Evolutionary conservation across 2,797 vertebrate genomes (phyloP).

Genomic region (Myripristis jacobus): DNA sequence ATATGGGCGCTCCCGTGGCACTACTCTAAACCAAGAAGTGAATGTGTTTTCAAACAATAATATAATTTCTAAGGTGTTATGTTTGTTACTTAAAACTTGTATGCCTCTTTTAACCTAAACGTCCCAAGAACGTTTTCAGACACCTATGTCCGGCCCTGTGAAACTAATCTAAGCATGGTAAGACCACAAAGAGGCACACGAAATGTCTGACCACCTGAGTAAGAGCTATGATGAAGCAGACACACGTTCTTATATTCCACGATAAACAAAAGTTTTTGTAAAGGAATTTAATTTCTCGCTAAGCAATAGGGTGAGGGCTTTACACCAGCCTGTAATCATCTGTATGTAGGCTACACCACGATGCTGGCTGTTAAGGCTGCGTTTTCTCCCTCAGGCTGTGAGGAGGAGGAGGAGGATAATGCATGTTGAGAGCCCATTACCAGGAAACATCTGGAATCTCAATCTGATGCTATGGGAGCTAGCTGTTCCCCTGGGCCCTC

Average conservation of each 20-base stretch:
- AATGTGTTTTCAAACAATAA: too few relatives aligned
- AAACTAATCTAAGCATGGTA: not conserved
- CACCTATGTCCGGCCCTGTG: too few relatives aligned
- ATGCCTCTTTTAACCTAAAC: too few relatives aligned
- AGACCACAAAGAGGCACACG: slow-evolving; percentile 4
- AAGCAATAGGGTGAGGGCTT: slow-evolving; percentile 43
- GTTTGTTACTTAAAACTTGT: too few relatives aligned
- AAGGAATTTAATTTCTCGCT: slow-evolving; percentile 33
- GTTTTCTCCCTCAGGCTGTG: slow-evolving; percentile 64
- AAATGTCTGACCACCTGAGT: slow-evolving; percentile 28
- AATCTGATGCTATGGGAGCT: slow-evolving; percentile 68
- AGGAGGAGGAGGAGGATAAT: slow-evolving; percentile 68
- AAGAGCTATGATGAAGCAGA: slow-evolving; percentile 1
- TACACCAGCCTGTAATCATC: slow-evolving; percentile 49
- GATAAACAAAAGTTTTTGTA: slow-evolving; percentile 31
- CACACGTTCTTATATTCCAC: slow-evolving; percentile 10
- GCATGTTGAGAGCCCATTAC: slow-evolving; percentile 77
- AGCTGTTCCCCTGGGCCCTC: slow-evolving; percentile 67
- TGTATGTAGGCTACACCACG: slow-evolving; percentile 62
- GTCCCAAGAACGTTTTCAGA: too few relatives aligned
- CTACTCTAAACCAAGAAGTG: too few relatives aligned
- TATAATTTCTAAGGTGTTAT: too few relatives aligned
- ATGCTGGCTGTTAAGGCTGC: slow-evolving; percentile 48
- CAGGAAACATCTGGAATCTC: slow-evolving; percentile 81
- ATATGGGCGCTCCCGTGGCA: too few relatives aligned